Evolutionary conservation across 2,888 invertebrate genomes (phyloP), one percentile per base, ranked within the genome.

Genomic region (Rutpela maculata): DNA sequence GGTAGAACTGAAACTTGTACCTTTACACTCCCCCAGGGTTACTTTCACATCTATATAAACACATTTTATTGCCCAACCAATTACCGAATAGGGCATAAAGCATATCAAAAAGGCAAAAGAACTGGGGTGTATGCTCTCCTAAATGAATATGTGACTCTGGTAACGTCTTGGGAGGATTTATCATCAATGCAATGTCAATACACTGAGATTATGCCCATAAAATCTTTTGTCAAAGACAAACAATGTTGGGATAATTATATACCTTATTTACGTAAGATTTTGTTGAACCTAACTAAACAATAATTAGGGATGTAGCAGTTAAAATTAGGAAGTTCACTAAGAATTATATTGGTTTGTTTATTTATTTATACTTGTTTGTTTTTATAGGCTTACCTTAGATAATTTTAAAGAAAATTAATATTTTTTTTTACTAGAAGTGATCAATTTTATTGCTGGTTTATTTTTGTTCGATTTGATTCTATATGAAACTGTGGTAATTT

Each of bases 51-150:
- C 62, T 63, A 15, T 11, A 15, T 66, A 35, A 38, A 22, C 55
- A 74, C 68, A 19, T 43, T 63, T 19, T 22, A 38, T 18, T 69
- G 69, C 57, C 63, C 56, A 26, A 68, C 35, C 17, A 69, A 69
- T 38, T 56, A 35, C 31, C 7, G 5, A 62, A 56, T 56, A 69
- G 56, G 62, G 43, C n/a, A 74, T 74, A 50, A 50, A 50, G 43
- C 43, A n/a, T n/a, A 15, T 15, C 12, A 6, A 6, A 50, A 50
- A 12, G 6, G 12, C 50, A n/a, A 50, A n/a, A 17, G 50, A 1
- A 7, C 50, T n/a, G n/a, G n/a, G 50, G n/a, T 50, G 50, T 50
- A 11, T 15, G 43, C 15, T 12, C 43, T 43, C 2, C 0, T 15
- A 35, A 35, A 35, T 35, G 31, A 7, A 6, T 50, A 50, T 50